Evolutionary conservation across 2,113 vertebrate species (phyloP).

Genomic region (Sylvietta virens): DNA sequence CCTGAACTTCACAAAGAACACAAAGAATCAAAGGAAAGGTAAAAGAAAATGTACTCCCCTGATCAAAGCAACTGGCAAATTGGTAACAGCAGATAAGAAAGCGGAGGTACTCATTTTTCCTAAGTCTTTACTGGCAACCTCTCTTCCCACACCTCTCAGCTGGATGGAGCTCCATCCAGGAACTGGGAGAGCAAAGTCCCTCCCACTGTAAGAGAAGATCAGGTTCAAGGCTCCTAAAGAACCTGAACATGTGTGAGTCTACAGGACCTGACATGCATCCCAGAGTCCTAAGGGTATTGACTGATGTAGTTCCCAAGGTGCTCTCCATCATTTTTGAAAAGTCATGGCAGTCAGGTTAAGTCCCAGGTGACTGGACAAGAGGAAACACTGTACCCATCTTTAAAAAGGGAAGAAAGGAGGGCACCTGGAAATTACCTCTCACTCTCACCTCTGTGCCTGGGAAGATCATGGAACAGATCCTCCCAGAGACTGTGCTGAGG

Average conservation of each 20-base stretch:
- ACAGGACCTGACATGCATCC: neutral
- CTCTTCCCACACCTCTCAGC: rapidly evolving
- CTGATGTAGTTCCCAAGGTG: neutral
- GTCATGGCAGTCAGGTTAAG: neutral
- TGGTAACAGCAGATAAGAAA: neutral
- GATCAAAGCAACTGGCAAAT: neutral
- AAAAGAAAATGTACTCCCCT: neutral
- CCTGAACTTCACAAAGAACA: neutral
- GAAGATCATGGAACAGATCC: neutral
- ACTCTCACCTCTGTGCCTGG: neutral
- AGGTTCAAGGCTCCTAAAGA: neutral
- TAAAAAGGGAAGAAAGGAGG: neutral
- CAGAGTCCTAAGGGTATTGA: neutral
- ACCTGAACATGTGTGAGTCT: neutral
- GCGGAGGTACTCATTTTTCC: neutral
- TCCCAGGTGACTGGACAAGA: neutral
- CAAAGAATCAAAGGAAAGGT: neutral
- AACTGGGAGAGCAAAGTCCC: neutral
- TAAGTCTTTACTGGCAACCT: neutral
- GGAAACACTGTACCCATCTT: neutral
- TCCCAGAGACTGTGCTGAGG: neutral
- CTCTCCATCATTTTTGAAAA: neutral
- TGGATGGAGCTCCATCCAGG: neutral
- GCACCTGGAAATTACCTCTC: neutral
- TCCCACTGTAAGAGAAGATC: neutral